These are phyloP conservation scores for Lasiurus cinereus DNA, from an alignment of 2,113 vertebrate species.

Conservation along the genomic window DNA sequence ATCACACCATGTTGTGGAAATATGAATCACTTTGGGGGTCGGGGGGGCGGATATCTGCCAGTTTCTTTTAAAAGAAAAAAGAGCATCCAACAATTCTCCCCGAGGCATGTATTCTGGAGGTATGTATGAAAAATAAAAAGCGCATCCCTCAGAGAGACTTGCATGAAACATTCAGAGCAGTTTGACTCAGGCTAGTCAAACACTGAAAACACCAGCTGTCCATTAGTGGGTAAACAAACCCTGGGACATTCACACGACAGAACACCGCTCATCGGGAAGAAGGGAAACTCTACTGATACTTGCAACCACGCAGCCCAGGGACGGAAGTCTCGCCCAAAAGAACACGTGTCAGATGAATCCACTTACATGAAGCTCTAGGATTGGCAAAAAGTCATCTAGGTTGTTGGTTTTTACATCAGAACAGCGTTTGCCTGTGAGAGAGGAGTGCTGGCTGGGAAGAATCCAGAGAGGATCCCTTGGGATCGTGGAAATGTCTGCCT, in stretches of 20 bases:
- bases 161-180: conserved; percentile 37
- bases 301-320: background rate
- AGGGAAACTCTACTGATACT: background rate
- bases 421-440: background rate
- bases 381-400: background rate
- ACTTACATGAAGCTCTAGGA: conserved; percentile 1
- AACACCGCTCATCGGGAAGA: background rate
- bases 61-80: conserved; percentile 44
- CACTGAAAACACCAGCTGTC: conserved; percentile 70
- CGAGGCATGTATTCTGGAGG: conserved; percentile 50
- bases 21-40: background rate
- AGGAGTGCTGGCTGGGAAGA: background rate
- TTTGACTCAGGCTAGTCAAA: conserved; percentile 57
- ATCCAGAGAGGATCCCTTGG: background rate
- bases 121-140: conserved; percentile 20
- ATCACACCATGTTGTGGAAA: background rate
- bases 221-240: conserved; percentile 18
- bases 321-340: background rate
- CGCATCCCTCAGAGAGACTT: conserved; percentile 16
- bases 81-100: conserved; percentile 56
- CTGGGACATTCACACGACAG: conserved; percentile 17
- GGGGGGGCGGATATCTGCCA: background rate
- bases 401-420: background rate
- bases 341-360: background rate
- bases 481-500: background rate